Conservation (phyloP, 2,797 vertebrate genomes). For the Cryptoblepharus egeriae region DNA sequence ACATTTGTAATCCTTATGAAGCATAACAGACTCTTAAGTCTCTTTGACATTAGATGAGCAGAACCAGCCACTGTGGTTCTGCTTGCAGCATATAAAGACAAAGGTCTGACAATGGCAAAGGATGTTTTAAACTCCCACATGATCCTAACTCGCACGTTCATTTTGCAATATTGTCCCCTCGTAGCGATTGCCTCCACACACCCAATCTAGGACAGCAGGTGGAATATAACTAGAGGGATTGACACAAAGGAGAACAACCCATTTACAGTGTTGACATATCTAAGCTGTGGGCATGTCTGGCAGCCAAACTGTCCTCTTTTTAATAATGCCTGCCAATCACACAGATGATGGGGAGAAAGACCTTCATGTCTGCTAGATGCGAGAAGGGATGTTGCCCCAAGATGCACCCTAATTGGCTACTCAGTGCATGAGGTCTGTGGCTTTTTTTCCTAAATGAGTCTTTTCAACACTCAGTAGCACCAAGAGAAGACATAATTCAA, state of each 20-base stretch:
- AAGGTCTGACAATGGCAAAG: slow-evolving; percentile 25
- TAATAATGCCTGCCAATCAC: slow-evolving; percentile 69
- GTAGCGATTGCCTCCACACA: slow-evolving; percentile 41
- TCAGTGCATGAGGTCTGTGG: slow-evolving; percentile 43
- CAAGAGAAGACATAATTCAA: slow-evolving; percentile 30
- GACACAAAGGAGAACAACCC: slow-evolving; percentile 39
- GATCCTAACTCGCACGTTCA: slow-evolving; percentile 3
- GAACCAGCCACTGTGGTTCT: background rate
- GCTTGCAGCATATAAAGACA: slow-evolving; percentile 4
- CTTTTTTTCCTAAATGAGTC: slow-evolving; percentile 37
- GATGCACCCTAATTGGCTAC: slow-evolving; percentile 50
- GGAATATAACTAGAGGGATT: slow-evolving; percentile 44
- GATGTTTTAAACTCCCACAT: slow-evolving; percentile 10
- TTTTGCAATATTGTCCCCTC: slow-evolving; percentile 37
- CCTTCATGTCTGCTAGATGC: slow-evolving; percentile 41
- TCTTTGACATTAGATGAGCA: background rate
- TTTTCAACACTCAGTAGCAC: slow-evolving; percentile 9
- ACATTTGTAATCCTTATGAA: background rate
- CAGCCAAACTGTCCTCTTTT: slow-evolving; percentile 61
- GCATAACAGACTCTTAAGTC: background rate
- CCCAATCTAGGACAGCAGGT: slow-evolving; percentile 50
- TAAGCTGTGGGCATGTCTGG: slow-evolving; percentile 60
- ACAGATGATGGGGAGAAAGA: slow-evolving; percentile 21
- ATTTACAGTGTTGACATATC: slow-evolving; percentile 62
- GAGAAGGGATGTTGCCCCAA: slow-evolving; percentile 52